Evolutionary conservation across 23 tunicate genomes (phyloP), one percentile per base, ranked within the genome.

Genomic region (Diplosoma virens): DNA sequence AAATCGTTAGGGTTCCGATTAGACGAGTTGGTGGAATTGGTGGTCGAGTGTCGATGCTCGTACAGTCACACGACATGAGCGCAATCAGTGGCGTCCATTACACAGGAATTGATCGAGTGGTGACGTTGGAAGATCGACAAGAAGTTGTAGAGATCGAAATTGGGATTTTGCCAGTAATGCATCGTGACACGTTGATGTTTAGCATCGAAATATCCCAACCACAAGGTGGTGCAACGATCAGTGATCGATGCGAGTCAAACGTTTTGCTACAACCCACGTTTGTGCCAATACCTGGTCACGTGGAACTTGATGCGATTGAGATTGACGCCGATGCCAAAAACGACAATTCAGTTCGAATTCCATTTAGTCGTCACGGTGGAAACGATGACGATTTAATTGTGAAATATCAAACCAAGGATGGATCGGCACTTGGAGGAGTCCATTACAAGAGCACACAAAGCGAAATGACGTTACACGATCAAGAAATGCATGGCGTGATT

Each of bases 381-480:
- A 18, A 14, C 24, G 66, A 28, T 46, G 77, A 65, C 11, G 66
- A 45, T n/a, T 16, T 71, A 27, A n/a, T 65, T n/a, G 77, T 46
- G 16, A 22, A 66, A 11, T 66, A 33, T 33, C 17, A 29, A 1
- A 75, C 92, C 0, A 82, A 66, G 32, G 92, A 92, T 71, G 92
- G 77, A 5, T 76, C 63, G 30, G 97, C 97, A 14, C 5, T 66
- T 9, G 14, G 14, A 17, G 93, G 88, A 23, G 47, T 47, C 7
- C 97, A 92, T 76, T 92, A 80, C 47, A 80, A 84, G 21, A 73
- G 76, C 25, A 60, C 56, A 23, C 21, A 48, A 72, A 91, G 97
- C 84, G 61, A 37, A 26, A 11, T 92, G 27, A 24, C 26, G 1
- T 75, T n/a, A n/a, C n/a, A n/a, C n/a, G n/a, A n/a, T n/a, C n/a